phyloP scores from a whole-genome alignment of 2,888 invertebrate species.

The Saturnia japonica region DNA sequence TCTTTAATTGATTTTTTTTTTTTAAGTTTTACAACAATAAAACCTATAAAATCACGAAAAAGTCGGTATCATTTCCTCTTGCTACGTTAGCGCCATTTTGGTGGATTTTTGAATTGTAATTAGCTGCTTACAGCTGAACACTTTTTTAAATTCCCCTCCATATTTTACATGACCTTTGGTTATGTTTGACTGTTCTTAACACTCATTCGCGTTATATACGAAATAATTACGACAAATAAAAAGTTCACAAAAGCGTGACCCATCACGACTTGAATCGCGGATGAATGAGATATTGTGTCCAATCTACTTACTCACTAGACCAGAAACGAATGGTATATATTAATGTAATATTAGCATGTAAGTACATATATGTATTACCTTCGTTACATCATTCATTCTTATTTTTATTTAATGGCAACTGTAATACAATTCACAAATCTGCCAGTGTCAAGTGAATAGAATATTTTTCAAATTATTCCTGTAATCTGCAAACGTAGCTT shows the following conservation, averaged over 20 bases:
- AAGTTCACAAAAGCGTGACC: conserved; percentile 26
- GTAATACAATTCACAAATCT: neutral
- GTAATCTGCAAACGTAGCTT: no score
- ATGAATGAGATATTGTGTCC: conserved; percentile 11
- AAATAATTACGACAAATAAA: conserved; percentile 26
- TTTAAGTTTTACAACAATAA: no score
- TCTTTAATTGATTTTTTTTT: no score
- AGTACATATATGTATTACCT: neutral
- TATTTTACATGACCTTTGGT: neutral
- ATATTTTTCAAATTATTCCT: no score
- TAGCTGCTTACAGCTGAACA: no score
- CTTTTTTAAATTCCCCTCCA: no score
- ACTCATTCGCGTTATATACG: conserved; percentile 2
- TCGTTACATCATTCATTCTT: neutral
- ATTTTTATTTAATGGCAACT: neutral
- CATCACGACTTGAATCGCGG: conserved; percentile 27
- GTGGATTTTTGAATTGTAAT: no score
- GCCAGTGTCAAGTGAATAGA: neutral
- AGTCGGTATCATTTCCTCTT: no score
- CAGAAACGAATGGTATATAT: conserved; percentile 1
- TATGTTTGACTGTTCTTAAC: neutral
- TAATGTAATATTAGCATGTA: neutral
- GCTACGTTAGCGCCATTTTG: no score
- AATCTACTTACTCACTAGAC: conserved; percentile 6
- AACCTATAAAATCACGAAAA: no score